Evolutionary conservation across 1,140 invertebrate species (phyloP).

Genomic region (Heliconius hewitsoni): DNA sequence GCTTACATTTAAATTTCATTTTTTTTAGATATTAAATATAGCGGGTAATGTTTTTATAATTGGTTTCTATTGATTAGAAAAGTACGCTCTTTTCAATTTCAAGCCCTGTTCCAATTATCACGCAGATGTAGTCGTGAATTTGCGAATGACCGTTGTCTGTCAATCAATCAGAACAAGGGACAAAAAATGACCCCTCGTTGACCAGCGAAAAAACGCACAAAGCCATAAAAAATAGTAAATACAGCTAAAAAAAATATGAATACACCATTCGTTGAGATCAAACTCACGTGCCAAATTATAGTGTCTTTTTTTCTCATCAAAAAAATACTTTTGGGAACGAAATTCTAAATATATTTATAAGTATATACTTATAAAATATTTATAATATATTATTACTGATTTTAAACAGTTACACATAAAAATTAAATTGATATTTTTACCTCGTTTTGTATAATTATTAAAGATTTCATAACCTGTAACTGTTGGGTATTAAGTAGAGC

Average conservation of each 20-base stretch:
- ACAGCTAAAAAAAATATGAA: slow-evolving; percentile 61
- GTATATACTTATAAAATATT: too few species aligned
- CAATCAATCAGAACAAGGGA: slow-evolving; percentile 68
- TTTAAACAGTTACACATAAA: too few species aligned
- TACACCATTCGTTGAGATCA: slow-evolving; percentile 55
- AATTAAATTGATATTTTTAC: too few species aligned
- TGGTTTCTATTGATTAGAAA: slow-evolving; percentile 1
- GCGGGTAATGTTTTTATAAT: neutral
- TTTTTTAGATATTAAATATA: neutral
- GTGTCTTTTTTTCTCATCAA: neutral
- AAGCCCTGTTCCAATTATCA: slow-evolving; percentile 17
- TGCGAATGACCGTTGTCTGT: slow-evolving; percentile 74
- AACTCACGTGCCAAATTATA: slow-evolving; percentile 50
- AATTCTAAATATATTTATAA: neutral
- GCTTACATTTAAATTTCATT: neutral
- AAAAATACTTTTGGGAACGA: neutral
- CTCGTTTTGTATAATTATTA: too few species aligned
- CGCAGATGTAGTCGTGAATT: slow-evolving; percentile 45
- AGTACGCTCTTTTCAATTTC: neutral
- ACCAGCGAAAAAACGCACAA: slow-evolving; percentile 69
- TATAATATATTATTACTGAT: too few species aligned
- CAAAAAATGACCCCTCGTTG: slow-evolving; percentile 77
- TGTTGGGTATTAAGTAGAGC: too few species aligned
- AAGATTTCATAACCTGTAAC: too few species aligned
- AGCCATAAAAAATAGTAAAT: slow-evolving; percentile 58